phyloP scores from a whole-genome alignment of 1,140 invertebrate genomes.

The Mactra quadrangularis region DNA sequence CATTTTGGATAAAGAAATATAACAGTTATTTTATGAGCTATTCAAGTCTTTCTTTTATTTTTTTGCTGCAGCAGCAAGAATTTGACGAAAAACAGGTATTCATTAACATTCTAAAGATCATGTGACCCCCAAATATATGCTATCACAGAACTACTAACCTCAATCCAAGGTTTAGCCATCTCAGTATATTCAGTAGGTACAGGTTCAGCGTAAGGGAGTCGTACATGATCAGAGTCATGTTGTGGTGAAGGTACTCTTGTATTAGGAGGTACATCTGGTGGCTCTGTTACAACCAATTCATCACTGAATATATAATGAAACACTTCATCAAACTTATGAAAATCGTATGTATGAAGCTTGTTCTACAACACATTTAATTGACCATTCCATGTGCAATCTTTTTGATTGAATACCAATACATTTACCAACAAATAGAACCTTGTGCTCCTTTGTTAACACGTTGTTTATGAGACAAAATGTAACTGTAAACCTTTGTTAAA shows the following conservation, averaged over 20 bases:
- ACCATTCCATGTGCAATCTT: neutral
- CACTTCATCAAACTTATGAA: neutral
- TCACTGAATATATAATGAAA: neutral
- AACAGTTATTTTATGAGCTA: too few species aligned
- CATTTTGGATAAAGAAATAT: too few species aligned
- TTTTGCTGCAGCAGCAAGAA: too few species aligned
- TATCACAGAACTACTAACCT: constrained; percentile 70
- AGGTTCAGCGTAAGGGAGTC: constrained; percentile 82
- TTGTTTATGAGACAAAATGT: too few species aligned
- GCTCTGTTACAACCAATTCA: constrained; percentile 43
- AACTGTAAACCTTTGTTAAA: too few species aligned
- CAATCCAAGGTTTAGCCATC: constrained; percentile 81
- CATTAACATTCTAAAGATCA: too few species aligned
- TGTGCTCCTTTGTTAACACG: too few species aligned
- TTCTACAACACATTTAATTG: too few species aligned
- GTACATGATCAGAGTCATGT: constrained; percentile 65
- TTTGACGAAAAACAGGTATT: neutral
- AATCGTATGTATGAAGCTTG: neutral
- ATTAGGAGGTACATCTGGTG: constrained; percentile 74
- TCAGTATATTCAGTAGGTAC: constrained; percentile 81
- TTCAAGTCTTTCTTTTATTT: too few species aligned
- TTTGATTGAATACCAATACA: too few species aligned
- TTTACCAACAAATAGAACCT: too few species aligned
- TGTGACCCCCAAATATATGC: too few species aligned
- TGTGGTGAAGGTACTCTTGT: constrained; percentile 79